A percentile compares a stretch with the other conserved stretches of the same genome.
phyloP scores from a whole-genome alignment of 2,113 vertebrate species.

The Capreolus pygargus region DNA sequence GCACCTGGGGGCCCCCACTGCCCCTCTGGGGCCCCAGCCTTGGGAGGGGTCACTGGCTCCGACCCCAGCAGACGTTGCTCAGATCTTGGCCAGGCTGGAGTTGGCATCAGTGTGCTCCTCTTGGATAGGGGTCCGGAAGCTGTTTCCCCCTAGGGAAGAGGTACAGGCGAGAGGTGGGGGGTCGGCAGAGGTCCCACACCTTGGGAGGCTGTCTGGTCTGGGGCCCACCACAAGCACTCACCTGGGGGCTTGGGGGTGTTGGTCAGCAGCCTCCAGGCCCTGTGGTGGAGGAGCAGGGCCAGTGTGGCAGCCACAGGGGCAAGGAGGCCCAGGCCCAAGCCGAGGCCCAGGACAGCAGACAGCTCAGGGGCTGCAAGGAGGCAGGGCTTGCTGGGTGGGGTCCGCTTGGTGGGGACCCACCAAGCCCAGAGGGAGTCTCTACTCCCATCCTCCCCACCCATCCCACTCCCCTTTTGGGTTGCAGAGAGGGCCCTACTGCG shows the following conservation, averaged over 20 bases:
- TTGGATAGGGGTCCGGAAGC: slow-evolving; percentile 79
- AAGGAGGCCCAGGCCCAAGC: slow-evolving; percentile 40
- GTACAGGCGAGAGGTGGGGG: no score
- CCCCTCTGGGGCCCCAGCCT: not conserved
- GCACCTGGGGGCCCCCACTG: not conserved
- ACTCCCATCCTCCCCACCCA: not conserved
- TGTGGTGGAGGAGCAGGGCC: slow-evolving; percentile 47
- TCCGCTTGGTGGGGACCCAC: no score
- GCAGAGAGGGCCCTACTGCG: not conserved
- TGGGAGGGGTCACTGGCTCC: not conserved
- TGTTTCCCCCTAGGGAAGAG: slow-evolving; percentile 60
- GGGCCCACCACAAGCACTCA: not conserved
- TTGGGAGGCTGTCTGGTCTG: no score
- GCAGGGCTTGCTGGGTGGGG: not conserved
- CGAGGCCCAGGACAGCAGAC: not conserved
- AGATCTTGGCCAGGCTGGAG: slow-evolving; percentile 77
- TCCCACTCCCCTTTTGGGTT: not conserved
- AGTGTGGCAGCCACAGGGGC: not conserved
- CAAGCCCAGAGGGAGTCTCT: not conserved
- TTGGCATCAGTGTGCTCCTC: slow-evolving; percentile 77
- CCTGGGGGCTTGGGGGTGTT: not conserved
- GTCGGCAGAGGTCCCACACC: no score
- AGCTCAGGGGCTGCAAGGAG: not conserved
- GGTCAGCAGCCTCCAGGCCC: not conserved
- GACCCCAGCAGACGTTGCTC: not conserved